These are phyloP conservation scores for Amblyjoppa fuscipennis DNA, from an alignment of 2,888 invertebrate genomes.

Conservation along the genomic window DNA sequence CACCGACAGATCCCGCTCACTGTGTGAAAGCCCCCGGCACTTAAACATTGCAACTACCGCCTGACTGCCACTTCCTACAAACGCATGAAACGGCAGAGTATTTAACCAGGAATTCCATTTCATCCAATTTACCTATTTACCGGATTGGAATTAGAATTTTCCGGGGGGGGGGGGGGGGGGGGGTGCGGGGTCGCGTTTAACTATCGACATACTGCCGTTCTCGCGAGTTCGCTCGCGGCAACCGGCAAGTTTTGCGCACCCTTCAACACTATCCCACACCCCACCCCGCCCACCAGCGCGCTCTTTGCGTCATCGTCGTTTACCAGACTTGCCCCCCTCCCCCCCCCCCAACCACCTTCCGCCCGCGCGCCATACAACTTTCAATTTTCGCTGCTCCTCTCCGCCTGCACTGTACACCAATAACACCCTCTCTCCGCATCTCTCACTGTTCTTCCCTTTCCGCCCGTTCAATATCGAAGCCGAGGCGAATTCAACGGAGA, in stretches of 20 bases:
- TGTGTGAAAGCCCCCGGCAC: neutral
- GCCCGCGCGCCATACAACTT: conserved; percentile 26
- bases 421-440: neutral
- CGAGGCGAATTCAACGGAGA: conserved; percentile 66
- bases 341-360: no score
- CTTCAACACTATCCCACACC: neutral
- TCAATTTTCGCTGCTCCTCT: conserved; percentile 52
- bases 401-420: neutral
- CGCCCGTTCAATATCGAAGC: conserved; percentile 55
- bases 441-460: conserved; percentile 15
- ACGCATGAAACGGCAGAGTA: conserved; percentile 47
- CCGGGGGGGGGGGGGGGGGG: conserved; percentile 50
- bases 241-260: conserved; percentile 32
- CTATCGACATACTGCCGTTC: conserved; percentile 61
- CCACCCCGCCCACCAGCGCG: neutral
- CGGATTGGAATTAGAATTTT: conserved; percentile 73
- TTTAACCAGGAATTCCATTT: conserved; percentile 71
- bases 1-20: neutral
- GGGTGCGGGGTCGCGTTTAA: conserved; percentile 64
- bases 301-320: conserved; percentile 6
- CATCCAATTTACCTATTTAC: conserved; percentile 72
- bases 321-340: neutral
- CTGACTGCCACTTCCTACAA: conserved; percentile 28
- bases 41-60: conserved; percentile 8
- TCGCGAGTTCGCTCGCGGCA: conserved; percentile 4